Evolutionary conservation across 2,888 invertebrate genomes (phyloP).

Genomic region (Synergus japonicus): DNA sequence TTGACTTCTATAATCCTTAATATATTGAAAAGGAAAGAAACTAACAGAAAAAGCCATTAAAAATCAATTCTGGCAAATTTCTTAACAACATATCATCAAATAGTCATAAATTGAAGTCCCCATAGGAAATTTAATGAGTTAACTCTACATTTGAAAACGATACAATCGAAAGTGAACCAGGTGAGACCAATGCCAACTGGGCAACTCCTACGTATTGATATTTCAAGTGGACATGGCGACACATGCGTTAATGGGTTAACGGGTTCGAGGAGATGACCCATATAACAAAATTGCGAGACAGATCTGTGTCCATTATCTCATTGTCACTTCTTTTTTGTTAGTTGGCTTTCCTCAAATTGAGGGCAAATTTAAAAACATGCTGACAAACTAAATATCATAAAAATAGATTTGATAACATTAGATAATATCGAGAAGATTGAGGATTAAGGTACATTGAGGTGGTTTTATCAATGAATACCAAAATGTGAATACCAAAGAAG

Average conservation of each 20-base stretch:
- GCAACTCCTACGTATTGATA: constrained; percentile 35
- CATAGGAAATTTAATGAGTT: background rate
- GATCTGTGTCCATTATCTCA: constrained; percentile 16
- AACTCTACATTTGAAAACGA: constrained; percentile 26
- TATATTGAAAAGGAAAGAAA: background rate
- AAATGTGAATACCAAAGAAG: background rate
- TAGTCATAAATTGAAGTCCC: background rate
- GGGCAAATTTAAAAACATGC: constrained; percentile 1
- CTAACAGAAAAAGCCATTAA: background rate
- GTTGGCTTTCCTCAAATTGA: background rate
- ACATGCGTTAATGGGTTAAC: constrained; percentile 37
- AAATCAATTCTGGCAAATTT: background rate
- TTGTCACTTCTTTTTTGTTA: constrained; percentile 10
- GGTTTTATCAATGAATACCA: no score
- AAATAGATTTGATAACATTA: background rate
- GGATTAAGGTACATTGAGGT: no score
- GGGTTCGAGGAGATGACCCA: constrained; percentile 24
- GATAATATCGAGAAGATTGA: no score
- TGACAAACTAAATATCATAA: background rate
- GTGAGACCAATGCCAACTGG: constrained; percentile 35
- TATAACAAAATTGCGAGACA: constrained; percentile 27
- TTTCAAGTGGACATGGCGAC: constrained; percentile 35
- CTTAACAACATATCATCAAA: background rate
- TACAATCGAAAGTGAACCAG: constrained; percentile 37
- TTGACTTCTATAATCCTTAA: background rate